Conservation (phyloP, 1,140 invertebrate species). For the Euwallacea fornicatus region DNA sequence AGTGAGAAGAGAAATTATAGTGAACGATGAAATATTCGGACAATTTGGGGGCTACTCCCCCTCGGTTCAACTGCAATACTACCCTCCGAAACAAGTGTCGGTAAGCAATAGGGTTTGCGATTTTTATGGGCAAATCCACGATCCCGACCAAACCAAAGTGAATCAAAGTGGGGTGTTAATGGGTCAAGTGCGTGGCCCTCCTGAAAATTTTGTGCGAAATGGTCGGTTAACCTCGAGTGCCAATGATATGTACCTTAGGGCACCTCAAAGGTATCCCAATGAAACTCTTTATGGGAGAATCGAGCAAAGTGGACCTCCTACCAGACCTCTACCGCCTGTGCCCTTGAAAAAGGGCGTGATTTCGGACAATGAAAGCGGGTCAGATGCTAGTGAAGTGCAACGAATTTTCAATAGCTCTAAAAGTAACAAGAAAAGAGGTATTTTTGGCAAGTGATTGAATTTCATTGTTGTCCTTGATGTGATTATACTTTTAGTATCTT, state of each 20-base stretch:
- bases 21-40: conserved; percentile 41
- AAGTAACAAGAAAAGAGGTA: conserved; percentile 37
- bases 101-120: conserved; percentile 51
- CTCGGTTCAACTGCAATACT: conserved; percentile 6
- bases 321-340: conserved; percentile 48
- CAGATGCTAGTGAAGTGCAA: conserved; percentile 65
- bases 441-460: conserved; percentile 45
- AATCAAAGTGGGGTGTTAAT: conserved; percentile 48
- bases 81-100: conserved; percentile 42
- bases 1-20: conserved; percentile 32
- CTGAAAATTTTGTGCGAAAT: conserved; percentile 48
- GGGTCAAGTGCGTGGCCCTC: conserved; percentile 46
- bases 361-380: conserved; percentile 52
- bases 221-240: conserved; percentile 50
- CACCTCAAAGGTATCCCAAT: conserved; percentile 23
- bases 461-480: no score
- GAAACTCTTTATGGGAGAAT: conserved; percentile 33
- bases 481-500: no score
- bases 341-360: conserved; percentile 36
- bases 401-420: conserved; percentile 57
- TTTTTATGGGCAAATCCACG: conserved; percentile 53
- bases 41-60: conserved; percentile 33
- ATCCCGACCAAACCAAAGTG: conserved; percentile 29
- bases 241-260: conserved; percentile 48
- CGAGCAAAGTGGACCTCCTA: conserved; percentile 28